Conservation (phyloP, 2,888 invertebrate species). For the Drosophila mercatorum region DNA sequence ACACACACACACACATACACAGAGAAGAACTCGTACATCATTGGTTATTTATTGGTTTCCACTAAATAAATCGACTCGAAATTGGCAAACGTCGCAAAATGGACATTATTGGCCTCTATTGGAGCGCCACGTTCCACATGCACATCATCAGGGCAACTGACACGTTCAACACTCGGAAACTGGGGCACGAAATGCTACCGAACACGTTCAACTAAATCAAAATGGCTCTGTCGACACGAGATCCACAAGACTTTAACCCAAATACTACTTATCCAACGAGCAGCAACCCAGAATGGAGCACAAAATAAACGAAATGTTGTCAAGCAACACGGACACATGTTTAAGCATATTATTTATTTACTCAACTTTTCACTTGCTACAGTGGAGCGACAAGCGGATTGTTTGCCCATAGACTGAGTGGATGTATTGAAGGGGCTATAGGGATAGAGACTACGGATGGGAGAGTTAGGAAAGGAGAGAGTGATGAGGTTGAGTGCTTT, state of each 20-base stretch:
- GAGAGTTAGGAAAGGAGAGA: too few species aligned
- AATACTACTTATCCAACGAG: conserved; percentile 10
- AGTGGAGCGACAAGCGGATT: conserved; percentile 1
- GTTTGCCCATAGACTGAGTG: not conserved
- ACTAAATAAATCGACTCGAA: conserved; percentile 78
- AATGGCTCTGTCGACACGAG: conserved; percentile 50
- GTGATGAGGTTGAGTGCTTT: too few species aligned
- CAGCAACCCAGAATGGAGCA: conserved; percentile 14
- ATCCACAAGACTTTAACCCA: conserved; percentile 40
- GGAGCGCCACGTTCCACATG: conserved; percentile 37
- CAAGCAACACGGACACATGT: conserved; percentile 49
- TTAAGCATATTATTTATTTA: conserved; percentile 74
- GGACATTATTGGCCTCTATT: conserved; percentile 73
- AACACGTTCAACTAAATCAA: conserved; percentile 49
- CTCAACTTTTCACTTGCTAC: conserved; percentile 66
- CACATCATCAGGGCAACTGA: conserved; percentile 26
- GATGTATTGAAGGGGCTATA: not conserved
- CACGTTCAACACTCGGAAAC: conserved; percentile 29
- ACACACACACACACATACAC: not conserved
- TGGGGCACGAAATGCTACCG: conserved; percentile 33
- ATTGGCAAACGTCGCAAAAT: conserved; percentile 79
- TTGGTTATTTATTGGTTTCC: conserved; percentile 79
- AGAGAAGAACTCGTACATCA: conserved; percentile 54
- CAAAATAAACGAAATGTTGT: conserved; percentile 54
- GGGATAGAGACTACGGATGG: too few species aligned